These are phyloP conservation scores for Zhuqinia jingwanae DNA, from an alignment of 2,888 invertebrate species.

Conservation along the genomic window DNA sequence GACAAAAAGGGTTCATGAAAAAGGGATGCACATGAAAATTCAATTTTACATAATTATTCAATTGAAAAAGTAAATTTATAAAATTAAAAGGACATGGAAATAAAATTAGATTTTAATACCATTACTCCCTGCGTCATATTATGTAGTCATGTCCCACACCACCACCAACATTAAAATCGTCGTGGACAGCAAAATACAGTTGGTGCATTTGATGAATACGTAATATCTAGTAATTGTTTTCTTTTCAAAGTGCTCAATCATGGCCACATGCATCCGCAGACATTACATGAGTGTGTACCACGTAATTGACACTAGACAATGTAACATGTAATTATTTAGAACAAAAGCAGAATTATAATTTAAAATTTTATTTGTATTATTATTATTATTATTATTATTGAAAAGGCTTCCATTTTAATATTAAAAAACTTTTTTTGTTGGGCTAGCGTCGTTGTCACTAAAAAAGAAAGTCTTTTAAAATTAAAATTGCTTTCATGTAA, in stretches of 20 bases:
- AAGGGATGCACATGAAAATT: background rate
- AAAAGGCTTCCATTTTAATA: background rate
- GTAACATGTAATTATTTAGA: constrained; percentile 41
- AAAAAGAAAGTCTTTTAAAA: background rate
- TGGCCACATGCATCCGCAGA: constrained; percentile 37
- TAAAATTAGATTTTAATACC: constrained; percentile 22
- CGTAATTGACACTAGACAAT: constrained; percentile 44
- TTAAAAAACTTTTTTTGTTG: background rate
- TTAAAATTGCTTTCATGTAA: background rate
- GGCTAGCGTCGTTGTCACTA: background rate
- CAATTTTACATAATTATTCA: background rate
- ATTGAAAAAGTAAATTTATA: background rate
- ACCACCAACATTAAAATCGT: no score
- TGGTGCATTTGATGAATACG: background rate
- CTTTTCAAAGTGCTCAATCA: constrained; percentile 43
- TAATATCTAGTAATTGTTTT: background rate
- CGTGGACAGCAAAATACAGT: background rate
- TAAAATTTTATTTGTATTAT: constrained; percentile 19
- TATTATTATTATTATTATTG: background rate
- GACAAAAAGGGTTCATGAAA: background rate
- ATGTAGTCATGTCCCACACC: no score
- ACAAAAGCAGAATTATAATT: constrained; percentile 33
- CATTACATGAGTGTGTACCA: background rate
- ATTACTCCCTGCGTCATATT: background rate
- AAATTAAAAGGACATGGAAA: background rate